These are phyloP conservation scores for Darevskia mixta DNA, from an alignment of 2,797 vertebrate genomes.

Conservation along the genomic window DNA sequence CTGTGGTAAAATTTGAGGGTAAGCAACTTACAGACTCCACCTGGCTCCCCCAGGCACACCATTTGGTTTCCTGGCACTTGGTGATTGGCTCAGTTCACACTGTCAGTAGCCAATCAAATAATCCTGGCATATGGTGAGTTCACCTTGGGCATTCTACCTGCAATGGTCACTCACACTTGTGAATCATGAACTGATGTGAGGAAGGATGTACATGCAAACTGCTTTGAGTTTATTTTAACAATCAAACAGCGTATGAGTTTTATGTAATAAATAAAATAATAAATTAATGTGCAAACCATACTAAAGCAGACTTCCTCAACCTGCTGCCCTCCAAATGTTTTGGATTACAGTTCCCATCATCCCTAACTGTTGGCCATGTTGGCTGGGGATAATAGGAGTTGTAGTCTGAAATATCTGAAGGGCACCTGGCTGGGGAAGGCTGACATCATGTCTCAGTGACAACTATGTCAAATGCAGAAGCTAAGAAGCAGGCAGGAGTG, in stretches of 20 bases:
- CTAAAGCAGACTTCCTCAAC: too few relatives aligned
- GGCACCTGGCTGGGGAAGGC: too few relatives aligned
- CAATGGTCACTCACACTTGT: neutral
- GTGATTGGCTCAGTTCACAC: neutral
- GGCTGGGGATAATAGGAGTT: too few relatives aligned
- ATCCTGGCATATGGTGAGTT: neutral
- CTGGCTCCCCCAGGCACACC: neutral
- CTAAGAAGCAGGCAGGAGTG: neutral
- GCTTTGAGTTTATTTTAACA: too few relatives aligned
- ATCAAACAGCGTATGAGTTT: too few relatives aligned
- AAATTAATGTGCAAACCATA: neutral
- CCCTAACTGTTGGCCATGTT: too few relatives aligned
- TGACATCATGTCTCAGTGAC: accelerated
- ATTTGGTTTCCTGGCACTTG: neutral
- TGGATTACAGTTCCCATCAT: too few relatives aligned
- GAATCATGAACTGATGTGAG: neutral
- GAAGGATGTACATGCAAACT: too few relatives aligned
- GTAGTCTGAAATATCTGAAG: too few relatives aligned
- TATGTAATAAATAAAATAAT: too few relatives aligned
- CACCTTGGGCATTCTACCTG: neutral
- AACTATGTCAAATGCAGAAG: neutral
- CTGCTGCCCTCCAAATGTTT: too few relatives aligned
- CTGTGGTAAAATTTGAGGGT: neutral
- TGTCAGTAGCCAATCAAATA: too few relatives aligned
- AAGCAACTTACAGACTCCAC: neutral